phyloP scores from a whole-genome alignment of 2,113 vertebrate species.

The Cryptoleucopteryx plumbea region DNA sequence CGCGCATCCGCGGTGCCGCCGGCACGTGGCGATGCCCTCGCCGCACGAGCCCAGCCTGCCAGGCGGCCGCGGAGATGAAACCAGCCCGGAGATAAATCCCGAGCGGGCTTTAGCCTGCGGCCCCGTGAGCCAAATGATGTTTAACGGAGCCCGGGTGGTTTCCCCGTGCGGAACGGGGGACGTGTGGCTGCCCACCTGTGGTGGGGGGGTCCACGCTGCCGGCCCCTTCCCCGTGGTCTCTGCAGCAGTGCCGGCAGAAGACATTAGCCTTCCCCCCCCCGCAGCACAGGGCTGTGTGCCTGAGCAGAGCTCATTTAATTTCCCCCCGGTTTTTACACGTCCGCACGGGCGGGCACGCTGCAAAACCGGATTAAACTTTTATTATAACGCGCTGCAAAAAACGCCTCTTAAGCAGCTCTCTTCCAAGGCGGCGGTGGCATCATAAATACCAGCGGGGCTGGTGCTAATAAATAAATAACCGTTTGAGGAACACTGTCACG shows the following conservation, averaged over 20 bases:
- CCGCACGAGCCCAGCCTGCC: background rate
- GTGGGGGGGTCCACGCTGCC: background rate
- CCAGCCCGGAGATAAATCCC: background rate
- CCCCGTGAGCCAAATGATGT: accelerated
- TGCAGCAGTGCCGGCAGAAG: background rate
- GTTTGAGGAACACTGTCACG: background rate
- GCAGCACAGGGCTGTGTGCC: accelerated
- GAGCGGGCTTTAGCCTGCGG: accelerated
- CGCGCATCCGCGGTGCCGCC: background rate
- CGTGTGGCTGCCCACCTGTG: background rate
- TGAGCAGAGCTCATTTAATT: background rate
- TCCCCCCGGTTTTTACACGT: background rate
- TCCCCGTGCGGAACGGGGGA: no score
- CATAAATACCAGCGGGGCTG: background rate
- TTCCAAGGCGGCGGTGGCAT: background rate
- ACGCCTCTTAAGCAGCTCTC: background rate
- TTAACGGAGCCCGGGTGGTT: background rate
- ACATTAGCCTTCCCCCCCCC: background rate
- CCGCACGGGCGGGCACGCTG: background rate
- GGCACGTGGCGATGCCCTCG: background rate
- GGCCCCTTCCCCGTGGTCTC: background rate
- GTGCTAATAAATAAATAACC: background rate
- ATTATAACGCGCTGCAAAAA: background rate
- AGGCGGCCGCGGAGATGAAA: background rate
- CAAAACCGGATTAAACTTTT: background rate